Evolutionary conservation across 2,113 vertebrate species (phyloP), one percentile per base, ranked within the genome.

Genomic region (Phalacrocorax brasilianus): DNA sequence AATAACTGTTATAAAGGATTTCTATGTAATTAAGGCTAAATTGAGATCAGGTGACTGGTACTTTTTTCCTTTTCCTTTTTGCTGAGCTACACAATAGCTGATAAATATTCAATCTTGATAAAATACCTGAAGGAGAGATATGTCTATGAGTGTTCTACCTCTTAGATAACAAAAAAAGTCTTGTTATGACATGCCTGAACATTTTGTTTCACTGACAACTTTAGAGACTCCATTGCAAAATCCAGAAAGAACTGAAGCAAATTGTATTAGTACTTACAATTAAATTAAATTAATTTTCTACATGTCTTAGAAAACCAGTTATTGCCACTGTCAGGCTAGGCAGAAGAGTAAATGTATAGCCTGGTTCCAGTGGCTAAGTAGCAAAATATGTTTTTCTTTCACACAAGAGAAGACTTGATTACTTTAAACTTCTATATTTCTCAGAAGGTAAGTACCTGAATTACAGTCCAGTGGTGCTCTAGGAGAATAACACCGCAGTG

Each of bases 21-120:
- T 2, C 42, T 65, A 11, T 27, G 79, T 50, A 79, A 95, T 80
- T 90, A 83, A 70, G 42, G 47, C 26, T 86, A 68, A 81, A 92
- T 14, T 59, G 47, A 87, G 49, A 75, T 59, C 35, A 81, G 56
- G 30, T 85, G 80, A 40, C 32, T 68, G 71, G n/a, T 52, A 27
- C 5, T 79, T 79, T 65, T 74, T 49, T 59, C 27, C 14, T 65
- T 88, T 73, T 80, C 28, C 7, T 58, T 93, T 92, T 72, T 91
- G 66, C 82, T 91, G 81, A 95, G 50, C 55, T 88, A 22, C 49
- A 65, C 5, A 4, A 45, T 52, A 73, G 22, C n/a, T 86, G 70
- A 89, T 93, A 74, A 89, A 91, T 91, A 93, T 88, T 94, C 82
- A 71, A 7, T 30, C 59, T 74, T 80, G 90, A 76, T 77, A 94